Evolutionary conservation across 1,140 invertebrate species (phyloP), one percentile per base, ranked within the genome.

Genomic region (Dreissena polymorpha): DNA sequence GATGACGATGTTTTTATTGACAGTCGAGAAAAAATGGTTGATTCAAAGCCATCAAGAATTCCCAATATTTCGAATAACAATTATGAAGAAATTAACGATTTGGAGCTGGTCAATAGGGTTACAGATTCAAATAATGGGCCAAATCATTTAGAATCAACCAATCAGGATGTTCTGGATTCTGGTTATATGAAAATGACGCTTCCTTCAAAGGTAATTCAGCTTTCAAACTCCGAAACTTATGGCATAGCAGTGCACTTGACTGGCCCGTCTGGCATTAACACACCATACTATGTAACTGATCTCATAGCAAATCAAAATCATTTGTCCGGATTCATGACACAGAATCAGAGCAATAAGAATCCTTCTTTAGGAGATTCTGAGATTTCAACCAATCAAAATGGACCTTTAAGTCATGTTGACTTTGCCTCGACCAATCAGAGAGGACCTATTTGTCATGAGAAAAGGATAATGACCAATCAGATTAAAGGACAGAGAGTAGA

Each of bases 101-200:
- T 60, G 10, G 77, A 79, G 10, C 6, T 16, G 23, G 14, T 53
- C 53, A 71, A 63, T 71, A 12, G 25, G n/a, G 71, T 39, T 80
- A 16, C n/a, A 16, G 51, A 39, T 23, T 5, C 21, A 12, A 25
- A 53, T 80, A 10, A 77, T 29, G 49, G 49, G 29, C 1, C 57
- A 5, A n/a, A 2, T 76, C 29, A 39, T 21, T 25, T 67, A 25
- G 50, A 69, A 21, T 64, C 50, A 5, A 16, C 21, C n/a, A 71
- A 12, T 29, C 29, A 71, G 65, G 67, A 80, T 23, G 55, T 39
- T 39, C 39, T 65, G 25, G 76, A 68, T 14, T 16, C n/a, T 0
- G 77, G 68, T 25, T 80, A 80, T 63, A 80, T 80, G 77, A 80
- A 80, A 80, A 80, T 80, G 77, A 70, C 67, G 0, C 29, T 80